Base-by-base conservation (phyloP, 2,888 invertebrate genomes). In the Melanotus villosus region DNA sequence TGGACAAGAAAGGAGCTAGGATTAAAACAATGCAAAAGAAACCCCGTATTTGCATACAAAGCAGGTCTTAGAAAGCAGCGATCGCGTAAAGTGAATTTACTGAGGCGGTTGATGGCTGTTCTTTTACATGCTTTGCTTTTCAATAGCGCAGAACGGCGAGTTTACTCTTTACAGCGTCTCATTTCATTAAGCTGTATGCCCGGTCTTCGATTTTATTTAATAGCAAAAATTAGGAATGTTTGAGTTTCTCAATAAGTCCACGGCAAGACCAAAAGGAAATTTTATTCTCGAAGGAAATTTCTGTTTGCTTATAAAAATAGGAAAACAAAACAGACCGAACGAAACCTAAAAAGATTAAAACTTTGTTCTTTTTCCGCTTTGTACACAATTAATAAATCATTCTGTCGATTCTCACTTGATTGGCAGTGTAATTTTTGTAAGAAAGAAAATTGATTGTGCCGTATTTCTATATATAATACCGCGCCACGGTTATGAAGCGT, bases 11-110 rank as follows among this genome's bases (percentile, higher is more conserved):
- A 79, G 74, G 76, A 78, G 78, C 75, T 73, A 69, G 78, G 80
- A 80, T 81, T 81, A 81, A 80, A 81, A 81, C 80, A 81, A 81
- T 80, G 79, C 79, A 79, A 80, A 79, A 80, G 80, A 80, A 81
- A 80, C 79, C 79, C 75, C 73, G 76, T 77, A 81, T 81, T 81
- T 79, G 80, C 81, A 81, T 81, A 80, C 78, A 80, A 81, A 81
- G 78, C 78, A 80, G 79, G 77, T 78, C 77, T 78, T 76, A 73
- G 75, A 75, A 77, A 73, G 79, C 76, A 77, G 77, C 78, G 78
- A 80, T 80, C 78, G 78, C 77, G 80, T 77, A 78, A 80, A 81
- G 79, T 81, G 80, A 80, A 81, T 81, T 81, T 80, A 79, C 78
- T 79, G 77, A 75, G 74, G 76, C 80, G 78, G 76, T 73, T 77